Conservation (phyloP, 2,888 invertebrate species). For the Biston betularia region DNA sequence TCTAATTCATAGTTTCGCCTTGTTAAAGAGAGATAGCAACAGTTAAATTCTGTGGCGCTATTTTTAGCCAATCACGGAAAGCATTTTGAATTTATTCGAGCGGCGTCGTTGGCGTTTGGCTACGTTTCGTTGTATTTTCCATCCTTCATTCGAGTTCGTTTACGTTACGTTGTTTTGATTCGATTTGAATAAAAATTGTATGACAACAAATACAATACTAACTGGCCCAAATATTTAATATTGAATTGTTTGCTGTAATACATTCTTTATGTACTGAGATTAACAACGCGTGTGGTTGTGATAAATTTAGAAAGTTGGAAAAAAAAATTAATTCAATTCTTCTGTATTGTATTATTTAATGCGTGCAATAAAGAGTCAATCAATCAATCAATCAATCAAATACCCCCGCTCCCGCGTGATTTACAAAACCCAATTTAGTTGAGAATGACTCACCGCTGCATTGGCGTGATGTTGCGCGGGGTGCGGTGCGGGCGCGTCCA, state of each 20-base stretch:
- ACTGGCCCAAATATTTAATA: background rate
- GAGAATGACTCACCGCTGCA: slow-evolving; percentile 61
- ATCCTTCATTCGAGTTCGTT: slow-evolving; percentile 55
- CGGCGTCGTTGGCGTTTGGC: slow-evolving; percentile 77
- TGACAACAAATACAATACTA: slow-evolving; percentile 34
- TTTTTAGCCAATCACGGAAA: slow-evolving; percentile 72
- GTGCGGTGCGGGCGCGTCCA: slow-evolving; percentile 64
- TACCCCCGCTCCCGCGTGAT: too few relatives aligned
- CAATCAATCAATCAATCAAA: too few relatives aligned
- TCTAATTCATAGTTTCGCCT: slow-evolving; percentile 10
- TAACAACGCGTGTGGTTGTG: slow-evolving; percentile 72
- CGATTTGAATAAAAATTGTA: slow-evolving; percentile 33
- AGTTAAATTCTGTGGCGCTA: slow-evolving; percentile 52
- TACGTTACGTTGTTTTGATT: slow-evolving; percentile 58
- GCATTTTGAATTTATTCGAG: slow-evolving; percentile 74
- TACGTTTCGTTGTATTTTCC: slow-evolving; percentile 55
- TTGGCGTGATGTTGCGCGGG: slow-evolving; percentile 62
- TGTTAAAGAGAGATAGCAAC: slow-evolving; percentile 35
- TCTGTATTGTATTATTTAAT: too few relatives aligned
- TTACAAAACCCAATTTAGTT: background rate
- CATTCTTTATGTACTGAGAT: slow-evolving; percentile 54
- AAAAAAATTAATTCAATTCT: too few relatives aligned
- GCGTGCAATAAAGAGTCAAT: too few relatives aligned
- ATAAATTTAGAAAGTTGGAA: slow-evolving; percentile 67
- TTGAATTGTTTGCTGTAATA: slow-evolving; percentile 1